These are phyloP conservation scores for Thereva nobilitata DNA, from an alignment of 2,888 invertebrate genomes.

Conservation along the genomic window DNA sequence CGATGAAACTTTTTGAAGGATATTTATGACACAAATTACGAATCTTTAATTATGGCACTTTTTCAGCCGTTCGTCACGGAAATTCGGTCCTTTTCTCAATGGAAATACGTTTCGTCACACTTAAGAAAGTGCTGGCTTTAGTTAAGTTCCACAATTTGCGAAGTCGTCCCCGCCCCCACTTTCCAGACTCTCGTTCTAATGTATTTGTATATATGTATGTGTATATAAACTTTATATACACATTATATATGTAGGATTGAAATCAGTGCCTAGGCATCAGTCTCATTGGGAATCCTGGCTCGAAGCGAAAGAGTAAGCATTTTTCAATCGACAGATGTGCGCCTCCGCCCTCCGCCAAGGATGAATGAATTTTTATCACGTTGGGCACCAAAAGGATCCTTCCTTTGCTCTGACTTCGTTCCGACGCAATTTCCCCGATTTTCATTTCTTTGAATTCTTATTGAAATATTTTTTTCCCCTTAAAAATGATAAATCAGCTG, in stretches of 20 bases:
- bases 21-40: constrained; percentile 15
- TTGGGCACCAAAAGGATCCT: constrained; percentile 9
- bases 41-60: constrained; percentile 17
- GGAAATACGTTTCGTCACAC: constrained; percentile 3
- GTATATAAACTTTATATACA: constrained; percentile 13
- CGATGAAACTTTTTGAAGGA: constrained; percentile 22
- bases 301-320: constrained; percentile 27
- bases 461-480: no score
- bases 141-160: no score
- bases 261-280: background rate
- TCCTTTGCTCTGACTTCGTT: background rate
- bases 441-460: no score
- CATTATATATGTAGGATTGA: background rate
- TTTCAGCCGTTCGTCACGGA: constrained; percentile 1
- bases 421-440: constrained; percentile 7
- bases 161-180: no score
- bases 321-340: constrained; percentile 20
- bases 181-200: no score
- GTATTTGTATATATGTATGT: no score
- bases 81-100: constrained; percentile 15
- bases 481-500: no score
- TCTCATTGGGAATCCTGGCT: background rate
- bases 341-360: background rate
- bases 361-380: constrained; percentile 29
- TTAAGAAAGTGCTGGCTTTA: background rate